Percentiles rank a stretch among this genome's conserved stretches.
Conservation (phyloP, 1,140 invertebrate genomes). For the Drosophila tsacasi region DNA sequence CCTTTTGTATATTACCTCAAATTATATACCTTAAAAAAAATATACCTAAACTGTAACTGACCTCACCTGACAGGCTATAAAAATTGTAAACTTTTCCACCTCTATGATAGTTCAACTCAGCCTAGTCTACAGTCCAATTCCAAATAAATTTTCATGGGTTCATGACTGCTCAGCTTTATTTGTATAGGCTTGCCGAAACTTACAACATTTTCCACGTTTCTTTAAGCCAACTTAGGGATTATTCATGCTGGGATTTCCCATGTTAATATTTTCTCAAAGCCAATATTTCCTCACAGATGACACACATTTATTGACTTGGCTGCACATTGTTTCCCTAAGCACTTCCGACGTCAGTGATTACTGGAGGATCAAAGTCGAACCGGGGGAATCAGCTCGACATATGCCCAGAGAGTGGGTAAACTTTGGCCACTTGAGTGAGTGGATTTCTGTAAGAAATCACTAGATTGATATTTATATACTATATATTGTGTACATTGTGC, state of each 20-base stretch:
- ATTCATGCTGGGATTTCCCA: conserved; percentile 34
- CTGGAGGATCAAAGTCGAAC: conserved; percentile 42
- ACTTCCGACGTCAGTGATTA: conserved; percentile 48
- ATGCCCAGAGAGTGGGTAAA: conserved; percentile 6
- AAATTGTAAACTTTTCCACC: background rate
- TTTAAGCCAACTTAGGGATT: background rate
- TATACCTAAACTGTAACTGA: conserved; percentile 5
- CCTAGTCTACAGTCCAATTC: conserved; percentile 1
- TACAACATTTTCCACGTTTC: background rate
- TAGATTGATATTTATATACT: conserved; percentile 1
- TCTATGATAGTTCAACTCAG: background rate
- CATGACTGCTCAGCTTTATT: background rate
- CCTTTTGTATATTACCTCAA: conserved; percentile 12
- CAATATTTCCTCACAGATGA: conserved; percentile 40
- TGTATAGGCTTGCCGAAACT: background rate
- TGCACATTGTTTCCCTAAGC: background rate
- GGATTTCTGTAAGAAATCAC: conserved; percentile 15
- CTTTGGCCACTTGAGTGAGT: conserved; percentile 5
- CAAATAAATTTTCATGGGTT: background rate
- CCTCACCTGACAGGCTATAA: conserved; percentile 14
- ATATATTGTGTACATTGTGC: conserved; percentile 1
- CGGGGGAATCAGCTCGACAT: background rate
- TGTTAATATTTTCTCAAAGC: conserved; percentile 9
- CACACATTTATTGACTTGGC: conserved; percentile 25
- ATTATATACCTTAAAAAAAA: conserved; percentile 7